phyloP scores from a whole-genome alignment of 64 coral and sea anemone genomes.

The Pocillopora damicornis region DNA sequence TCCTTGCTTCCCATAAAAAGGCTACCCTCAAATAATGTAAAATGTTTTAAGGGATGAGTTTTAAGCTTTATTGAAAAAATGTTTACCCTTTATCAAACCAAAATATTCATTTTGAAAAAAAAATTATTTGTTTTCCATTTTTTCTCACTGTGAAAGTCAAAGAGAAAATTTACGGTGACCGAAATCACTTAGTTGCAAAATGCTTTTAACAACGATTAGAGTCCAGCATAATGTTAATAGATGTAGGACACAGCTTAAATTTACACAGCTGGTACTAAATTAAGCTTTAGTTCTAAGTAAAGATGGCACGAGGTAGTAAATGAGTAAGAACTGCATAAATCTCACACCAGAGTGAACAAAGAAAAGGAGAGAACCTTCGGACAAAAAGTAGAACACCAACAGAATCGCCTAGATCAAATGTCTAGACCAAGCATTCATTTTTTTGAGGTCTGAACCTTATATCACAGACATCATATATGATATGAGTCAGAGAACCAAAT shows the following conservation, averaged over 20 bases:
- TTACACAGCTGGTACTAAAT: slow-evolving; percentile 26
- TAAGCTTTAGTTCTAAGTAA: neutral
- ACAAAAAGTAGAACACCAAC: neutral
- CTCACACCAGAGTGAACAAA: neutral
- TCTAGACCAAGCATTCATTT: neutral
- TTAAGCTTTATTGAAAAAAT: no score
- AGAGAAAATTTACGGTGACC: no score
- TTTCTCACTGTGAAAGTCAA: no score
- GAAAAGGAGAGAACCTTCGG: neutral
- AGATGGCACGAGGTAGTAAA: neutral
- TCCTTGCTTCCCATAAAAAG: no score
- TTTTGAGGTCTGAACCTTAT: neutral
- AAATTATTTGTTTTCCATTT: no score
- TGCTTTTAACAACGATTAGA: neutral
- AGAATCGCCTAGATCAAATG: neutral
- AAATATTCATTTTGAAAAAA: no score
- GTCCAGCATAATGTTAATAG: neutral
- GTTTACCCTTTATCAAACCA: no score
- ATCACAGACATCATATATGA: neutral
- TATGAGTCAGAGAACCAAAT: neutral
- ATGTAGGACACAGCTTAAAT: neutral
- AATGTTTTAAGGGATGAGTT: no score
- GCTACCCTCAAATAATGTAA: no score
- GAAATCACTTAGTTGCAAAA: neutral
- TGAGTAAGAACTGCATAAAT: neutral